phyloP scores from a whole-genome alignment of 2,113 vertebrate genomes.

The Sebastes schlegelii region DNA sequence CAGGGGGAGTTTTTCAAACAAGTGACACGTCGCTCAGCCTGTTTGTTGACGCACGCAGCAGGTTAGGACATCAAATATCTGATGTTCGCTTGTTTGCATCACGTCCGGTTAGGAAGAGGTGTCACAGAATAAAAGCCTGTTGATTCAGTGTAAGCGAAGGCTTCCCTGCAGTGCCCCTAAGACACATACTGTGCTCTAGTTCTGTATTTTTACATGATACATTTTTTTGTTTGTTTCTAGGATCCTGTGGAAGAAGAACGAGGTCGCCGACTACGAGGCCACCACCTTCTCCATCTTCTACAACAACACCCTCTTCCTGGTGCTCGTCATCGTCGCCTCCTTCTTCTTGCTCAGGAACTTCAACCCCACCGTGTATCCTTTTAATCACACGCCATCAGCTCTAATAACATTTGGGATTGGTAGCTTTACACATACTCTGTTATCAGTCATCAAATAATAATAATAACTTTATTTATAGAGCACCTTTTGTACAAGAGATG shows the following conservation, averaged over 20 bases:
- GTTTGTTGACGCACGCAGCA: no score
- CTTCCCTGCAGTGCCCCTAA: neutral
- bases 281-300: constrained; percentile 99
- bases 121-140: no score
- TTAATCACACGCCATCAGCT: constrained; percentile 43
- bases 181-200: neutral
- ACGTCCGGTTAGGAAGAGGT: no score
- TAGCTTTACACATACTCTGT: neutral
- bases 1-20: no score
- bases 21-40: no score
- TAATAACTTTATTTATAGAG: no score
- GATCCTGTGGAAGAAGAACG: constrained; percentile 99
- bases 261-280: constrained; percentile 98
- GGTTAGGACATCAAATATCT: no score
- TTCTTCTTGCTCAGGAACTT: constrained; percentile 99
- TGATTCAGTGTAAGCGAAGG: neutral
- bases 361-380: constrained; percentile 99
- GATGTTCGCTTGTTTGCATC: no score
- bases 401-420: neutral
- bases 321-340: constrained; percentile 94
- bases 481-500: no score
- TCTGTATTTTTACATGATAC: neutral
- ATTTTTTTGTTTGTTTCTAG: constrained; percentile 72
- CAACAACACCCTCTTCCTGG: constrained; percentile 97
- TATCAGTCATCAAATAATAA: no score